A percentile compares a stretch with the other conserved stretches of the same genome.
These are phyloP conservation scores for Aurelia aurita DNA, from an alignment of 30 jellyfish, hydroid and myxozoan genomes.

Conservation along the genomic window DNA sequence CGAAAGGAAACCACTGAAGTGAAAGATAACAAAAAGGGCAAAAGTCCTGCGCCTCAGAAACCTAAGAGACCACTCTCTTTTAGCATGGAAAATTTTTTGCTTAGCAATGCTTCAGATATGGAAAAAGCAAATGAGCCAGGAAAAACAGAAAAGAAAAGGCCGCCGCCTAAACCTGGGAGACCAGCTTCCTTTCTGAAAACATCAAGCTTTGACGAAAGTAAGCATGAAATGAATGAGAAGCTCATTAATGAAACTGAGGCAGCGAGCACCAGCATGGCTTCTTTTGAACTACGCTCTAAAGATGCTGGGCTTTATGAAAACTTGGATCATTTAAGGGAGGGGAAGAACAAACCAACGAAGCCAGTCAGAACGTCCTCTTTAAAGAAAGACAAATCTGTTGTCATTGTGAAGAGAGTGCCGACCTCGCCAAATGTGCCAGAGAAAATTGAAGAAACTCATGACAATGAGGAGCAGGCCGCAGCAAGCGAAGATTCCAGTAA, in stretches of 20 bases:
- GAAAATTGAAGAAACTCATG: too few species aligned
- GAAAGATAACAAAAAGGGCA: not conserved
- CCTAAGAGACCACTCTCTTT: conserved; percentile 69
- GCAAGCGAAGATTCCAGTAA: too few species aligned
- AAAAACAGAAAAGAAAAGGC: not conserved
- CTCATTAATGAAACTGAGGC: not conserved
- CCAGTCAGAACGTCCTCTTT: conserved; percentile 73
- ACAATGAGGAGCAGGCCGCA: not conserved
- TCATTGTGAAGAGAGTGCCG: not conserved
- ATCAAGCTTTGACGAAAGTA: conserved; percentile 17
- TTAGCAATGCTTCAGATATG: not conserved
- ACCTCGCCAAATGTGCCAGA: not conserved
- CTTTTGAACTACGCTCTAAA: conserved; percentile 33
- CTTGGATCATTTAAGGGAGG: conserved; percentile 6
- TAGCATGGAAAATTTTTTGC: conserved; percentile 58
- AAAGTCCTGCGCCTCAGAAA: conserved; percentile 58
- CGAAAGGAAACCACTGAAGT: conserved; percentile 26
- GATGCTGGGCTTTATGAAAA: conserved; percentile 29
- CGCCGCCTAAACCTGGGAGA: conserved; percentile 59
- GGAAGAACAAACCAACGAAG: conserved; percentile 39
- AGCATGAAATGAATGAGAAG: not conserved
- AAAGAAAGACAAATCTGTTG: not conserved
- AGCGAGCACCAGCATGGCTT: not conserved
- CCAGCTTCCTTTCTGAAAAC: conserved; percentile 21
- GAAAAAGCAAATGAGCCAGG: not conserved